Evolutionary conservation across 2,888 invertebrate genomes (phyloP), one percentile per base, ranked within the genome.

Genomic region (Nemoura dubitans): DNA sequence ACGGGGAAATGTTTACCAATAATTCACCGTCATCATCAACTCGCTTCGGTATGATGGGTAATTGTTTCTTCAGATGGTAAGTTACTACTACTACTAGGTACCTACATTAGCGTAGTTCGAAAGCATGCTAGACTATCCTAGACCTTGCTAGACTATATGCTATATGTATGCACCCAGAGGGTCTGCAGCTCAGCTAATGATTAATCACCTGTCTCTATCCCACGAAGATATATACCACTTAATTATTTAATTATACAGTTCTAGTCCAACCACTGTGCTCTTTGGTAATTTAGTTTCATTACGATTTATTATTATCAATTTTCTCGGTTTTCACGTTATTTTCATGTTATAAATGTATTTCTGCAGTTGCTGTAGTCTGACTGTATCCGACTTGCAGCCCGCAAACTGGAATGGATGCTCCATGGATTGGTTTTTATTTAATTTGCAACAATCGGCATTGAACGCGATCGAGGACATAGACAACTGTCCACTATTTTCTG

Each of bases 1-100:
- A 59, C 59, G 59, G 59, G 59, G 59, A 59, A 59, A 59, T 59
- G 59, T 59, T 59, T 59, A 59, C 59, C 59, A 59, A 59, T 59
- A 59, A 59, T 59, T 59, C 59, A 59, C 59, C 59, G 21, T 59
- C 59, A 59, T 59, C 59, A 59, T 10, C 59, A 59, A 21, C 59
- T 59, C 59, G 59, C 59, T 59, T 59, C 59, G 59, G 59, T 59
- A 59, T 59, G 59, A 59, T 10, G 59, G 59, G 59, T 59, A 59
- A 59, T 59, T 59, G 59, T 59, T 59, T 59, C 59, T 21, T n/a
- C n/a, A n/a, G 59, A 14, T 59, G 59, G 59, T 21, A 59, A 21
- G 59, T 21, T 21, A 21, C 59, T 59, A 21, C 36, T 36, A 59
- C 2, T 16, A 59, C 1, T 1, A 59, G 10, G 14, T 59, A 36